Base-by-base conservation (phyloP, 2,113 vertebrate species). In the Vanacampus margaritifer region DNA sequence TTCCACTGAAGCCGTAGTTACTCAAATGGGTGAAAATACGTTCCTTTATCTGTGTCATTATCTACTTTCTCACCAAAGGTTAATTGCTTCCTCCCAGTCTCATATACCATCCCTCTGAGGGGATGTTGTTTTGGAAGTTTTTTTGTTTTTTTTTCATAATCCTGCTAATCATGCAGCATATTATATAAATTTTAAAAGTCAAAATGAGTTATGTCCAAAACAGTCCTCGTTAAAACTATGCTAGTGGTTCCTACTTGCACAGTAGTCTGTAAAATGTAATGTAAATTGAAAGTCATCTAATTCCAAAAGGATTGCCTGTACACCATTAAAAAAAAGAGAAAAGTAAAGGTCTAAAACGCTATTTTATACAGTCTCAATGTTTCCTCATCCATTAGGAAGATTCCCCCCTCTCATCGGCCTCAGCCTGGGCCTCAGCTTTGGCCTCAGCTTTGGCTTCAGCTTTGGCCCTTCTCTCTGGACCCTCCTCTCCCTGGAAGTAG, bases 401-500 rank as follows among this genome's bases (percentile, higher is more conserved):
- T 37, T 8, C 54, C 21, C 68, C 6, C 69, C 76, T 26, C 14
- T 82, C 74, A 0, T 53, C 45, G 0, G 12, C 74, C 24, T 62
- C 72, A 0, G 67, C 72, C 60, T 35, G 83, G 2, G 60, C 93
- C 57, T 66, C 73, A 0, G 67, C 72, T 63, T 39, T 85, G 4
- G 60, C 93, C 58, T 62, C 72, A 0, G 67, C 72, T 57, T 35
- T 83, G 2, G 60, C 93, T 56, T 66, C 73, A 0, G 67, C 72
- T 63, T 39, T 85, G 4, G 60, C 93, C 58, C 86, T 86, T 41
- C 87, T 82, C 32, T 77, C 81, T 85, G 92, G 93, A 82, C 92
- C 95, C 17, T 90, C 79, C 4, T 95, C 94, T 73, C 90, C 92
- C 79, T 95, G 94, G 90, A 86, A 98, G 88, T 86, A 95, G 85